Evolutionary conservation across 2,797 vertebrate species (phyloP).

Genomic region (Manis javanica): DNA sequence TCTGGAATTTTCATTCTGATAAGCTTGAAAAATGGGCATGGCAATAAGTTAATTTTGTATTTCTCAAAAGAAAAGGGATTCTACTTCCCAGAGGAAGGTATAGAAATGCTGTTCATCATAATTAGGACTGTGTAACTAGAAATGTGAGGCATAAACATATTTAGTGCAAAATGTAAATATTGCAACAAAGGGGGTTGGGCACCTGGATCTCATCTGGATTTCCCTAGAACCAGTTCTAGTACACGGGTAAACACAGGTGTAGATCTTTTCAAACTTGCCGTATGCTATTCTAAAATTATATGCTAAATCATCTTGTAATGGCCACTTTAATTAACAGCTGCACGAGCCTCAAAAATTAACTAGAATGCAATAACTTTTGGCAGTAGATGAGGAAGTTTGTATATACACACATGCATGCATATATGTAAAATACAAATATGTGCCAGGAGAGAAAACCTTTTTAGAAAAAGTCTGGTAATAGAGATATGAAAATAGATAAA

Average conservation of each 20-base stretch:
- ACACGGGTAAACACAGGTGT: conserved; percentile 83
- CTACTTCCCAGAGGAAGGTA: conserved; percentile 26
- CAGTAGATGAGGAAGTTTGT: conserved; percentile 69
- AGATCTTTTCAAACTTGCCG: conserved; percentile 66
- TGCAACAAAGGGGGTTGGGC: conserved; percentile 72
- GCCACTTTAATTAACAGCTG: conserved; percentile 78
- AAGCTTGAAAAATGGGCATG: conserved; percentile 21
- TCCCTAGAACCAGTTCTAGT: conserved; percentile 66
- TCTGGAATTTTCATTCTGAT: conserved; percentile 31
- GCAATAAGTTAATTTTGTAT: conserved; percentile 55
- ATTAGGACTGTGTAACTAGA: conserved; percentile 70
- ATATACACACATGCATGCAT: conserved; percentile 44
- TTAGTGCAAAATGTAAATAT: conserved; percentile 77
- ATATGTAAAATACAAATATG: conserved; percentile 54
- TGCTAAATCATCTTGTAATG: conserved; percentile 70
- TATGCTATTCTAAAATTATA: conserved; percentile 74
- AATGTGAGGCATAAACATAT: conserved; percentile 78
- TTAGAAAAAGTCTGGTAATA: not conserved
- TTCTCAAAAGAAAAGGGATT: not conserved
- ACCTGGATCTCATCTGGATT: conserved; percentile 81
- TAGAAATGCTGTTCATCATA: conserved; percentile 70
- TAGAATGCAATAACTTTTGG: conserved; percentile 66
- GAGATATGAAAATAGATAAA: not conserved
- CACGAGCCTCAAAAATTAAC: conserved; percentile 60
- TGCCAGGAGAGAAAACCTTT: not conserved